Percentiles rank a stretch among this genome's conserved stretches.
phyloP scores from a whole-genome alignment of 2,888 invertebrate species.

The Subacronicta megacephala region DNA sequence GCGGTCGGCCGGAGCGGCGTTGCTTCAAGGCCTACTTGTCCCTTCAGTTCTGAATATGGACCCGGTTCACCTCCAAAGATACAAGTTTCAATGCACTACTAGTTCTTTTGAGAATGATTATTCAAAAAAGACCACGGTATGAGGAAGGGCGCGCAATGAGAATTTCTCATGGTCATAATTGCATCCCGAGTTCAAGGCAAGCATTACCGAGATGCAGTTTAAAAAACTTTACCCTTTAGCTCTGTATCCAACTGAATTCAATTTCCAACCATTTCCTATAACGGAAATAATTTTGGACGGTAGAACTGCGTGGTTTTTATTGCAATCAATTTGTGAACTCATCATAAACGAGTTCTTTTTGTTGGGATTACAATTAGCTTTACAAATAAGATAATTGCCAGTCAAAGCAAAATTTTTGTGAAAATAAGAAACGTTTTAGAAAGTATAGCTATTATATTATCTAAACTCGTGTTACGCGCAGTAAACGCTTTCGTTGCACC shows the following conservation, averaged over 20 bases:
- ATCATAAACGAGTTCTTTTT: slow-evolving; percentile 2
- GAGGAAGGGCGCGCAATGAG: slow-evolving; percentile 67
- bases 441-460: slow-evolving; percentile 76
- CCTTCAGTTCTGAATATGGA: slow-evolving; percentile 75
- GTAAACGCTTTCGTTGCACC: slow-evolving; percentile 77
- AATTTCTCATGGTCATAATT: slow-evolving; percentile 52
- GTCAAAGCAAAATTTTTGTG: slow-evolving; percentile 57
- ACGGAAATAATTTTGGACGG: background rate
- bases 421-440: slow-evolving; percentile 76
- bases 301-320: background rate
- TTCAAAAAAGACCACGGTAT: slow-evolving; percentile 62
- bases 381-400: slow-evolving; percentile 11
- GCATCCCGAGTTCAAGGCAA: slow-evolving; percentile 44
- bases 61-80: slow-evolving; percentile 80
- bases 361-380: background rate
- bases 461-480: slow-evolving; percentile 76
- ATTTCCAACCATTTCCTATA: background rate
- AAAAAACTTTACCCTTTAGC: slow-evolving; percentile 12
- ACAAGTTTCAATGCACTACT: slow-evolving; percentile 67
- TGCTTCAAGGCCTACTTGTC: slow-evolving; percentile 79
- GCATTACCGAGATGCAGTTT: slow-evolving; percentile 16
- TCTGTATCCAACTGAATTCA: slow-evolving; percentile 4
- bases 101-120: slow-evolving; percentile 48
- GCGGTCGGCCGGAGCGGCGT: slow-evolving; percentile 65
- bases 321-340: slow-evolving; percentile 11